Percentiles rank a stretch among this genome's conserved stretches.
Evolutionary conservation across 2,888 invertebrate species (phyloP).

Genomic region (Teinopalpus imperialis): DNA sequence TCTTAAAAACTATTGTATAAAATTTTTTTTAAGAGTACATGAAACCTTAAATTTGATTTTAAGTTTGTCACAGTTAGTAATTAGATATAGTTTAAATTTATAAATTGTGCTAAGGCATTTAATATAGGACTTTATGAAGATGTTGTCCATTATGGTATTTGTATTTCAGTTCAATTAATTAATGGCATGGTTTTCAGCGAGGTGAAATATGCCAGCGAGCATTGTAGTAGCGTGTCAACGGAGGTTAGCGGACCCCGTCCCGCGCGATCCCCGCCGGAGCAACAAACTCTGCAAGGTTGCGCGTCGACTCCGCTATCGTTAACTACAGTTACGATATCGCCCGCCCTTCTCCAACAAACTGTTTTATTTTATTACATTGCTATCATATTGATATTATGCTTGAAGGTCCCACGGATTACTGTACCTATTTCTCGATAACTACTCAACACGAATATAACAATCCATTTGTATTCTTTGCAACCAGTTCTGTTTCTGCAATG

Average conservation of each 20-base stretch:
- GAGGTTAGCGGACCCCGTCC: constrained; percentile 52
- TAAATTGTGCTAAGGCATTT: too few relatives aligned
- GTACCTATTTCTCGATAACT: constrained; percentile 24
- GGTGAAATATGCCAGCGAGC: constrained; percentile 38
- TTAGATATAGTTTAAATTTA: too few relatives aligned
- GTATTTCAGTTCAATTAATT: constrained; percentile 17
- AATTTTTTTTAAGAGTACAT: too few relatives aligned
- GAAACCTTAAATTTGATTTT: too few relatives aligned
- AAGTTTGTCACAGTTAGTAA: too few relatives aligned
- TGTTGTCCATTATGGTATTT: constrained; percentile 14
- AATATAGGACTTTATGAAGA: too few relatives aligned
- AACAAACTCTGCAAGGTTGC: constrained; percentile 81
- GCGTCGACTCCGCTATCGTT: constrained; percentile 66
- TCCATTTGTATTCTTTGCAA: background rate
- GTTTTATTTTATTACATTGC: constrained; percentile 69
- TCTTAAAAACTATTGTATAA: too few relatives aligned
- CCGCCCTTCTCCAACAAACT: constrained; percentile 74
- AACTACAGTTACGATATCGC: constrained; percentile 73
- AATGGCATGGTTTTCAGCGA: constrained; percentile 14
- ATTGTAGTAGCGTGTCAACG: constrained; percentile 54
- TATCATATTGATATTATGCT: constrained; percentile 61
- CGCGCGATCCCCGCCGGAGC: constrained; percentile 51
- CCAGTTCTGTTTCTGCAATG: constrained; percentile 1
- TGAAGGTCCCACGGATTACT: constrained; percentile 57
- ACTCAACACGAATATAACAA: constrained; percentile 4